Percentiles rank a stretch among this genome's conserved stretches.
Conservation (phyloP, 2,113 vertebrate species). For the Sorex araneus region DNA sequence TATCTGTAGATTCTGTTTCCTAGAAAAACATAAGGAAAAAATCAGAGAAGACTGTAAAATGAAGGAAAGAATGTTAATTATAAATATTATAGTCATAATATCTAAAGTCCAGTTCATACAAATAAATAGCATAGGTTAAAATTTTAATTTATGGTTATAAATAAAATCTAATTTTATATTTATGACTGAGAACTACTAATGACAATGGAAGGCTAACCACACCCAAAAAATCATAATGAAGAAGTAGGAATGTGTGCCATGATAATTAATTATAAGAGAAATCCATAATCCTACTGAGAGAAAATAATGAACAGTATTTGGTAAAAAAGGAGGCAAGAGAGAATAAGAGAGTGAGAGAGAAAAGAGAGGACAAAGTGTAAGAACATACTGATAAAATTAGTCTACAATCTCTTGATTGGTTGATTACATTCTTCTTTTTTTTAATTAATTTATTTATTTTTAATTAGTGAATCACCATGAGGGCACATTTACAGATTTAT, state of each 20-base stretch:
- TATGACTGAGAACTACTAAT: not conserved
- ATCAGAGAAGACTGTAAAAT: not conserved
- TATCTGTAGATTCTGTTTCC: not conserved
- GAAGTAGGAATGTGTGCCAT: not conserved
- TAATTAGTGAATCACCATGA: too few species aligned
- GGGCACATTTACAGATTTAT: too few species aligned
- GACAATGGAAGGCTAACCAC: not conserved
- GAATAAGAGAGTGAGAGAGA: not conserved
- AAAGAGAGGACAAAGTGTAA: not conserved
- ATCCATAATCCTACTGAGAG: not conserved
- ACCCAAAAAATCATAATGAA: not conserved
- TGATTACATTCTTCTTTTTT: not conserved
- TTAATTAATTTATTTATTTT: too few species aligned
- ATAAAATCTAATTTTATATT: too few species aligned
- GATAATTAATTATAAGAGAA: not conserved
- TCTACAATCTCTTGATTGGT: not conserved
- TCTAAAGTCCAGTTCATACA: not conserved
- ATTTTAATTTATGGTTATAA: not conserved
- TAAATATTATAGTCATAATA: not conserved
- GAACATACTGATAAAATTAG: not conserved
- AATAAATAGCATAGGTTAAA: slow-evolving; percentile 43
- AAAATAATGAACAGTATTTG: not conserved
- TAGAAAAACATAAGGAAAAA: not conserved
- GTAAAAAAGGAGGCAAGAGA: not conserved
- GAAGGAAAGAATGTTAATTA: not conserved